Percentiles rank a stretch among this genome's conserved stretches.
Evolutionary conservation across 30 jellyfish, hydroid and myxozoan species (phyloP).

Genomic region (Euphysa ruthae): DNA sequence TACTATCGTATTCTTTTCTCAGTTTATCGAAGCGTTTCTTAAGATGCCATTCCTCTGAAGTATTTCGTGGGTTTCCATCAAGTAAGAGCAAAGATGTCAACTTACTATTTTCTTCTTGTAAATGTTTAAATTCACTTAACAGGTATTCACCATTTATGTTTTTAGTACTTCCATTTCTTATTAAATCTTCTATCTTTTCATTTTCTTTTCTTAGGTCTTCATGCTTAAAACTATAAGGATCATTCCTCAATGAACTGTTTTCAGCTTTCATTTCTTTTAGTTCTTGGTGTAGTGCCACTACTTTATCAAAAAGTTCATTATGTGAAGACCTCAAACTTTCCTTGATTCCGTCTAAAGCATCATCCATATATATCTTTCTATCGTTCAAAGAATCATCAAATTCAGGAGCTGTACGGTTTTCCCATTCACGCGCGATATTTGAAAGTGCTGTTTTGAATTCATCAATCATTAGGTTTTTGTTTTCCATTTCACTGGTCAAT

Average conservation of each 20-base stretch:
- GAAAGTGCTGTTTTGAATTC: constrained; percentile 2
- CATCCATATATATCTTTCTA: neutral
- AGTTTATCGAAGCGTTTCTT: too few species aligned
- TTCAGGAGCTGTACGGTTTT: neutral
- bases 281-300: constrained; percentile 14
- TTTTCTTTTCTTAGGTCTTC: neutral
- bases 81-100: constrained; percentile 12
- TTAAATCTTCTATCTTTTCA: neutral
- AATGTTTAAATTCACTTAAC: neutral
- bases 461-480: constrained; percentile 4
- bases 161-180: too few species aligned
- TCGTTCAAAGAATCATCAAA: neutral
- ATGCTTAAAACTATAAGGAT: neutral
- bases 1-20: too few species aligned
- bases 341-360: neutral
- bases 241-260: constrained; percentile 7
- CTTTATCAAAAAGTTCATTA: constrained; percentile 12
- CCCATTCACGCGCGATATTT: constrained; percentile 15
- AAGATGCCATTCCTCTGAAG: too few species aligned
- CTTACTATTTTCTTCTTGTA: constrained; percentile 10
- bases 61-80: too few species aligned
- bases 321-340: constrained; percentile 15
- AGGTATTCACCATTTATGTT: too few species aligned
- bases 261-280: constrained; percentile 8
- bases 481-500: neutral